phyloP scores from a whole-genome alignment of 2,888 invertebrate species.

The Sarcophaga caerulescens region DNA sequence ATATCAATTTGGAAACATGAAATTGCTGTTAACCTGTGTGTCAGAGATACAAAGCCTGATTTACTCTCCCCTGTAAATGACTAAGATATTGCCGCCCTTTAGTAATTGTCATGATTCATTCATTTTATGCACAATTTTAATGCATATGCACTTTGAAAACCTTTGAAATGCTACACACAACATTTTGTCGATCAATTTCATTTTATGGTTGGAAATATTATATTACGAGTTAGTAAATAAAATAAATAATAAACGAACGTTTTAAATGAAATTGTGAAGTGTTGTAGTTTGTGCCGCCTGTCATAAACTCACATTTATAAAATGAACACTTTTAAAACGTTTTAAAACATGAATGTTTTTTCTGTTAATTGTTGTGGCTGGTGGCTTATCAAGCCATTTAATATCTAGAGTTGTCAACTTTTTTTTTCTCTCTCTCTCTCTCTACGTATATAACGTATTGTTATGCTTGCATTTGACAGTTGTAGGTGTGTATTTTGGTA shows the following conservation, averaged over 20 bases:
- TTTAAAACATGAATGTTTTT: constrained; percentile 58
- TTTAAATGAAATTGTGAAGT: not conserved
- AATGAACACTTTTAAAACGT: constrained; percentile 48
- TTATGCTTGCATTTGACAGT: constrained; percentile 55
- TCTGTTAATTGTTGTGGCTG: constrained; percentile 60
- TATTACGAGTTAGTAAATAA: not conserved
- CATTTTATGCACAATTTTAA: too few relatives aligned
- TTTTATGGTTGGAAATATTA: not conserved
- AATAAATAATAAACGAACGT: not conserved
- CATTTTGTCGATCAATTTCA: not conserved
- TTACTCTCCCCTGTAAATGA: too few relatives aligned
- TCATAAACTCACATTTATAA: constrained; percentile 63
- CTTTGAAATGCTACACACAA: too few relatives aligned
- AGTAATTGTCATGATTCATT: too few relatives aligned
- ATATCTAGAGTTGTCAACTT: constrained; percentile 65
- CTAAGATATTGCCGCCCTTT: too few relatives aligned
- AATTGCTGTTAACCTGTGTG: not conserved
- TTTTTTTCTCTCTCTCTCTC: not conserved
- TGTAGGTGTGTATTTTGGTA: constrained; percentile 61
- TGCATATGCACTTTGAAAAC: too few relatives aligned
- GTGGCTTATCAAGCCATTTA: constrained; percentile 62
- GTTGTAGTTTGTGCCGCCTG: constrained; percentile 31
- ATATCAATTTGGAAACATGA: not conserved
- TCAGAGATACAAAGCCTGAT: too few relatives aligned
- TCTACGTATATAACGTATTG: not conserved